Percentiles rank a stretch among this genome's conserved stretches.
Evolutionary conservation across 2,113 vertebrate genomes (phyloP).

Genomic region (Pycnonotus jocosus): DNA sequence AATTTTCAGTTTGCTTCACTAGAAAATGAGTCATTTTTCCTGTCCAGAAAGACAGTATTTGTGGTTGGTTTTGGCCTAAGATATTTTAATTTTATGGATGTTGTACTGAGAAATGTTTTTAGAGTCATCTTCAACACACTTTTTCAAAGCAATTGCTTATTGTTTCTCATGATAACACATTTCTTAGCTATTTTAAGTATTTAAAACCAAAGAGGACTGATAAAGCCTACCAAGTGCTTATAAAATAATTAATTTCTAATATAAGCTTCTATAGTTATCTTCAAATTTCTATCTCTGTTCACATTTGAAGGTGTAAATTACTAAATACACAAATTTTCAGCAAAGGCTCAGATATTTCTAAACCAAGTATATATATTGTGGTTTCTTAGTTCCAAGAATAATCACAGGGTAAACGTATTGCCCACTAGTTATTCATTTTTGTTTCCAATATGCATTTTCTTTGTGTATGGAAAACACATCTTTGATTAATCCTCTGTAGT

Average conservation of each 20-base stretch:
- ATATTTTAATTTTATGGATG: not conserved
- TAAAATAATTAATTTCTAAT: not conserved
- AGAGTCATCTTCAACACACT: not conserved
- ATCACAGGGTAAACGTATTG: not conserved
- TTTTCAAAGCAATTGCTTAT: not conserved
- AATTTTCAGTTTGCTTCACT: not conserved
- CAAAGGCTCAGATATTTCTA: not conserved
- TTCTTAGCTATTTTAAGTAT: not conserved
- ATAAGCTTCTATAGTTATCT: not conserved
- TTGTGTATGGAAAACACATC: not conserved
- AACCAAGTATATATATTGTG: rapidly evolving
- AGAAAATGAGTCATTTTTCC: not conserved
- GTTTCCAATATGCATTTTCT: not conserved
- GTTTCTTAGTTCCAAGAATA: not conserved
- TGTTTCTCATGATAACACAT: not conserved
- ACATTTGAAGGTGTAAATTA: not conserved
- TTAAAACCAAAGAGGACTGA: not conserved
- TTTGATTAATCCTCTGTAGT: not conserved
- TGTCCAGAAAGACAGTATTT: not conserved
- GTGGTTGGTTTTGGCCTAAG: not conserved
- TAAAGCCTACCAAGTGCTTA: not conserved
- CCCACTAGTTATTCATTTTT: not conserved
- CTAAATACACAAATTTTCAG: not conserved
- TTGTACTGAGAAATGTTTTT: not conserved
- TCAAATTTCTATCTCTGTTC: not conserved